A percentile compares a stretch with the other conserved stretches of the same genome.
phyloP scores from a whole-genome alignment of 2,113 vertebrate genomes.

The Fulica atra region DNA sequence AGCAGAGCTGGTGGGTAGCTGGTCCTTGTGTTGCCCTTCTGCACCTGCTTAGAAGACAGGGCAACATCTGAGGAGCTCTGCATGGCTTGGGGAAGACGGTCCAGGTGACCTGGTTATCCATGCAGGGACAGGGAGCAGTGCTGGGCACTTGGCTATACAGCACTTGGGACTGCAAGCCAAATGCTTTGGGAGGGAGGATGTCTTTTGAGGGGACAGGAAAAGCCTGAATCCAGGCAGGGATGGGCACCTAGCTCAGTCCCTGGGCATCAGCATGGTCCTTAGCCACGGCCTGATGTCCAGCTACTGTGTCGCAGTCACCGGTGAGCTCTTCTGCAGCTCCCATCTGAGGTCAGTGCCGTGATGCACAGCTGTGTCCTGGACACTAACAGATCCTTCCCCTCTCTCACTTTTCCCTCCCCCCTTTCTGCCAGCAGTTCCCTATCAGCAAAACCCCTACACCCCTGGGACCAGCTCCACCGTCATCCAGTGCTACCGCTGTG shows the following conservation, averaged over 20 bases:
- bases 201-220: not conserved
- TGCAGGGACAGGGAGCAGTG: not conserved
- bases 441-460: constrained; percentile 82
- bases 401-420: not conserved
- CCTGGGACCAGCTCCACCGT: constrained; percentile 77
- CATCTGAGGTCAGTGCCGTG: not conserved
- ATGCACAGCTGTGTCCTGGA: fast-evolving
- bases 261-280: fast-evolving
- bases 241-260: not conserved
- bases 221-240: not conserved
- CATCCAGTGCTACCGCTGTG: constrained; percentile 94
- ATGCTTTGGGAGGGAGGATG: too few relatives aligned
- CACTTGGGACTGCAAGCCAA: not conserved
- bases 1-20: fast-evolving
- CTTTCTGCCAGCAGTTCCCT: constrained; percentile 81
- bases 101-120: not conserved
- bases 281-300: fast-evolving
- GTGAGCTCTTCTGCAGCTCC: not conserved
- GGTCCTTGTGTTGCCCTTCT: not conserved
- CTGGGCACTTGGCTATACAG: not conserved
- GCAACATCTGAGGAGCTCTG: not conserved
- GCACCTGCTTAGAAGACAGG: not conserved
- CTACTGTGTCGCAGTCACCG: fast-evolving
- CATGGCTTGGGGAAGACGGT: not conserved
- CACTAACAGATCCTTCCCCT: not conserved